Conservation (phyloP, 2,888 invertebrate genomes). For the Acronicta aceris region DNA sequence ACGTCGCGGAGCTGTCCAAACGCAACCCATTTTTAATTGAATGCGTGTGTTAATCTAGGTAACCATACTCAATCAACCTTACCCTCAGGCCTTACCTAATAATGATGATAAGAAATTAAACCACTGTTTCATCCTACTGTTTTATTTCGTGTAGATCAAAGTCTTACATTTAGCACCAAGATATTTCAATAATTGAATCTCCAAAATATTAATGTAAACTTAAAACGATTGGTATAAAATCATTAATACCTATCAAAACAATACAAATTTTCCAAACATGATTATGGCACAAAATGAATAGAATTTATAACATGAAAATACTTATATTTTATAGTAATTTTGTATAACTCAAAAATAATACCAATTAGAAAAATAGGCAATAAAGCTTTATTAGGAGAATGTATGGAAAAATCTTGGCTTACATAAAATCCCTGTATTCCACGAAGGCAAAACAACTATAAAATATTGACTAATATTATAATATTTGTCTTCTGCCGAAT, state of each 20-base stretch:
- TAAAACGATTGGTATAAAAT: slow-evolving; percentile 32
- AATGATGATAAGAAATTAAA: slow-evolving; percentile 21
- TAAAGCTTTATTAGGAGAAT: slow-evolving; percentile 26
- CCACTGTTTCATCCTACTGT: slow-evolving; percentile 3
- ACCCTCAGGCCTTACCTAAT: no score
- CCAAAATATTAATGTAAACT: slow-evolving; percentile 24
- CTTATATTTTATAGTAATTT: slow-evolving; percentile 27
- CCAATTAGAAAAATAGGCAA: slow-evolving; percentile 10
- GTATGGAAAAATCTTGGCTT: slow-evolving; percentile 43
- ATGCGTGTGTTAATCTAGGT: no score
- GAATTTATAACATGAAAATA: slow-evolving; percentile 15
- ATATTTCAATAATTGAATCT: slow-evolving; percentile 38
- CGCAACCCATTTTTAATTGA: no score
- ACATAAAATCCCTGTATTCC: slow-evolving; percentile 41
- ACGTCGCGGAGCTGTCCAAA: no score
- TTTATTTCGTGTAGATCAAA: slow-evolving; percentile 33
- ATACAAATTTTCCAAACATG: slow-evolving; percentile 21
- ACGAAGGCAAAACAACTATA: slow-evolving; percentile 18
- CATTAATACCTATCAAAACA: slow-evolving; percentile 11
- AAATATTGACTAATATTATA: slow-evolving; percentile 12
- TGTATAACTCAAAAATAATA: slow-evolving; percentile 11
- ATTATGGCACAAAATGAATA: slow-evolving; percentile 44
- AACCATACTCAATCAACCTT: no score
- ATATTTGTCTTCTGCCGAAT: background rate
- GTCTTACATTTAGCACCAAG: slow-evolving; percentile 47